phyloP scores from a whole-genome alignment of 1,140 invertebrate species.

The Trachymyrmex cornetzi region DNA sequence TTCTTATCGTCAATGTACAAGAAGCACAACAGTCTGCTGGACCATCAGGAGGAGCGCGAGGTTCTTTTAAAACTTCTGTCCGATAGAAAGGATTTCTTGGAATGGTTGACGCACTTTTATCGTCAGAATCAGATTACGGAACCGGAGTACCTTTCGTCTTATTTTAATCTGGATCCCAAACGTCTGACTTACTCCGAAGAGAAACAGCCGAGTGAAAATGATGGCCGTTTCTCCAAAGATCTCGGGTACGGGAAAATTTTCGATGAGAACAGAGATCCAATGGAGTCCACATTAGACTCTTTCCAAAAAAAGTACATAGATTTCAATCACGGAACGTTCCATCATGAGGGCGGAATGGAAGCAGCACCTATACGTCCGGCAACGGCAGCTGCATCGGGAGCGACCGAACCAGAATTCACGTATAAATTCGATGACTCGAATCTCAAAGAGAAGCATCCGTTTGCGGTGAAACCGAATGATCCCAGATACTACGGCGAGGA shows the following conservation, averaged over 20 bases:
- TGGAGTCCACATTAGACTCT: conserved; percentile 53
- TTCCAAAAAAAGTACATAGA: conserved; percentile 66
- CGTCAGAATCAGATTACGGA: conserved; percentile 27
- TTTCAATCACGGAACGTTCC: conserved; percentile 43
- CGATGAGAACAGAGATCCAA: conserved; percentile 19
- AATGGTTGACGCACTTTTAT: conserved; percentile 25
- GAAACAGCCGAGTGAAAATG: conserved; percentile 3
- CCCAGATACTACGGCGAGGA: conserved; percentile 82
- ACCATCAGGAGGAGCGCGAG: conserved; percentile 71
- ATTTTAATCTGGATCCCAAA: conserved; percentile 20
- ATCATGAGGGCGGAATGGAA: conserved; percentile 17
- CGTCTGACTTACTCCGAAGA: conserved; percentile 24
- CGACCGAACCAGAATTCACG: conserved; percentile 78
- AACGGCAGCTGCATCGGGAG: background rate
- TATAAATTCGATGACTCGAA: conserved; percentile 79
- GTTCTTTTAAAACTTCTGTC: conserved; percentile 66
- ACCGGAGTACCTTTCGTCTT: background rate
- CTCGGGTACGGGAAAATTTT: background rate
- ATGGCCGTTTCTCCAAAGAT: background rate
- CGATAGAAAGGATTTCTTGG: conserved; percentile 66
- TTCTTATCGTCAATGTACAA: conserved; percentile 58
- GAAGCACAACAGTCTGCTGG: conserved; percentile 70
- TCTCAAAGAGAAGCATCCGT: conserved; percentile 76
- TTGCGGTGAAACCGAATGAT: conserved; percentile 85
- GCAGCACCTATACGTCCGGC: background rate